Evolutionary conservation across 2,113 vertebrate genomes (phyloP).

Genomic region (sheep (Ovis aries)): DNA sequence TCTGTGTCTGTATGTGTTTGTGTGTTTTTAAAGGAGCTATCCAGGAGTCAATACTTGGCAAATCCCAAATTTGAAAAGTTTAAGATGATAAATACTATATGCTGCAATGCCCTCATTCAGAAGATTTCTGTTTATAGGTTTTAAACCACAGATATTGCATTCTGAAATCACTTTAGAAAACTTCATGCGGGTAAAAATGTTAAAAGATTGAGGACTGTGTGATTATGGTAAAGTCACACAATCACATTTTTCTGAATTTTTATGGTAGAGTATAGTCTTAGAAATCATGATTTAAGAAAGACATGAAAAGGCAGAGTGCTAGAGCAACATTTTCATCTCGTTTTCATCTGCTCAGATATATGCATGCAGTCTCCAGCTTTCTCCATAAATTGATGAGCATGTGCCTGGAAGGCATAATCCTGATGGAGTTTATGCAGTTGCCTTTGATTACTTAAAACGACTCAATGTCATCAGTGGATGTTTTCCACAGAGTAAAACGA

Average conservation of each 20-base stretch:
- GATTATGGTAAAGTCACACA: not conserved
- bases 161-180: not conserved
- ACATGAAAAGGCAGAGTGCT: not conserved
- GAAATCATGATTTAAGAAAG: not conserved
- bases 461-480: not conserved
- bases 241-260: conserved; percentile 1
- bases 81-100: not conserved
- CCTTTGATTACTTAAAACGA: not conserved
- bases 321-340: not conserved
- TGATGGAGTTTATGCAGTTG: not conserved
- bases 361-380: not conserved
- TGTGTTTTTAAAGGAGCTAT: not conserved
- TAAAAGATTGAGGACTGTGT: not conserved
- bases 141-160: not conserved
- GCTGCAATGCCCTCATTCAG: not conserved
- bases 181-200: not conserved
- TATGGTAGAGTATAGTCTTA: not conserved
- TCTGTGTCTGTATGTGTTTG: not conserved
- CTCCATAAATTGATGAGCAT: not conserved
- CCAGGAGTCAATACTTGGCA: not conserved
- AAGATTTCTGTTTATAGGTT: not conserved
- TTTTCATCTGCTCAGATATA: not conserved
- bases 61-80: not conserved
- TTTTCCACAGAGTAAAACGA: not conserved
- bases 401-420: not conserved